Conservation (phyloP, 2,888 invertebrate genomes). For the Lymantria dispar region DNA sequence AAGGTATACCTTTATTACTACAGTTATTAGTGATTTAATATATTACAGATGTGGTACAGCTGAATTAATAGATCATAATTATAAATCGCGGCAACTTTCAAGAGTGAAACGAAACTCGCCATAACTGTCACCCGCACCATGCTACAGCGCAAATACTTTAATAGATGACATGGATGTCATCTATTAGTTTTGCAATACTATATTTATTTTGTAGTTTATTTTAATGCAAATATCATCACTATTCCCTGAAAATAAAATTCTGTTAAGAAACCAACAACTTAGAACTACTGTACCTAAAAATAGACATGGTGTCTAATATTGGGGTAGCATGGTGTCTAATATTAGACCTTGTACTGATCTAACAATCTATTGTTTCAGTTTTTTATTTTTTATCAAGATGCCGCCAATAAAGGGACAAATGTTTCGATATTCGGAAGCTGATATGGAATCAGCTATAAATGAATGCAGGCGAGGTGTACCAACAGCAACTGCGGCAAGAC, state of each 20-base stretch:
- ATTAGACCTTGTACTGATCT: constrained; percentile 1
- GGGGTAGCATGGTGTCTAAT: constrained; percentile 7
- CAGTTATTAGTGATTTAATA: too few relatives aligned
- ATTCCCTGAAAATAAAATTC: constrained; percentile 5
- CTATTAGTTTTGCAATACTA: constrained; percentile 5
- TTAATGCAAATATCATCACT: background rate
- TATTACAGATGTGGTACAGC: too few relatives aligned
- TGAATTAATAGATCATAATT: too few relatives aligned
- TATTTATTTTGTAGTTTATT: constrained; percentile 4
- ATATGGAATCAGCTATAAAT: constrained; percentile 4
- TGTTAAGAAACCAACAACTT: constrained; percentile 9
- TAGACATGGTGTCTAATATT: constrained; percentile 10
- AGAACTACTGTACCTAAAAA: constrained; percentile 6
- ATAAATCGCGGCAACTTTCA: too few relatives aligned
- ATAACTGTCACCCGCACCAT: too few relatives aligned
- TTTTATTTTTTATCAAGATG: constrained; percentile 1
- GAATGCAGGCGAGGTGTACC: constrained; percentile 6
- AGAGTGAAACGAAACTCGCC: too few relatives aligned
- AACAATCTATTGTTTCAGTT: constrained; percentile 8
- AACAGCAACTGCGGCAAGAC: constrained; percentile 5
- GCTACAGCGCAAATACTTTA: too few relatives aligned
- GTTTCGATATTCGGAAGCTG: constrained; percentile 3
- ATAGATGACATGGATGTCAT: constrained; percentile 4
- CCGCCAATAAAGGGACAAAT: constrained; percentile 13
- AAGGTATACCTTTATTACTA: too few relatives aligned